A percentile compares a stretch with the other conserved stretches of the same genome.
phyloP scores from a whole-genome alignment of 2,888 invertebrate genomes.

The Bibio marci region DNA sequence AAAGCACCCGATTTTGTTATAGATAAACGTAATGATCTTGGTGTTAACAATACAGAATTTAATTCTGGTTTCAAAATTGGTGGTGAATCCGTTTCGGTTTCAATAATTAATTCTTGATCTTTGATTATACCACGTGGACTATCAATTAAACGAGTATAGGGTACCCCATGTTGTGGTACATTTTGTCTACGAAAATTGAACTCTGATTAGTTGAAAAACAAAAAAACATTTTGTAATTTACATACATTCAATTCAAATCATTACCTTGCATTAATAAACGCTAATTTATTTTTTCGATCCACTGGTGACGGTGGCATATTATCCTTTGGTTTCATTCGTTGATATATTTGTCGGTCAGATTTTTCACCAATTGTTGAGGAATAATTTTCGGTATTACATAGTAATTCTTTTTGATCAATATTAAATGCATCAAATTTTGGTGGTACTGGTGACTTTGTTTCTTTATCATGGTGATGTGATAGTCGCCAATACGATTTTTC shows the following conservation, averaged over 20 bases:
- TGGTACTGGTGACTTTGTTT: constrained; percentile 12
- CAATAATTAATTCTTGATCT: constrained; percentile 10
- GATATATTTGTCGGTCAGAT: constrained; percentile 14
- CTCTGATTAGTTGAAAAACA: not conserved
- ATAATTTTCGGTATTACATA: constrained; percentile 5
- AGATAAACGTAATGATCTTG: constrained; percentile 29
- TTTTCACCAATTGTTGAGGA: constrained; percentile 13
- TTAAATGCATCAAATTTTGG: constrained; percentile 6
- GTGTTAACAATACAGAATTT: constrained; percentile 17
- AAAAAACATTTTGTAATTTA: not conserved
- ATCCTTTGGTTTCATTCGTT: constrained; percentile 25
- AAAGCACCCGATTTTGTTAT: constrained; percentile 69
- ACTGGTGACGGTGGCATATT: constrained; percentile 26
- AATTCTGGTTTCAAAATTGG: constrained; percentile 42
- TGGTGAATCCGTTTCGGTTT: constrained; percentile 34
- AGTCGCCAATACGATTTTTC: constrained; percentile 19
- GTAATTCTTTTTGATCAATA: constrained; percentile 5
- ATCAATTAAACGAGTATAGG: constrained; percentile 64
- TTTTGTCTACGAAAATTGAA: not conserved
- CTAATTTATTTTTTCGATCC: constrained; percentile 36
- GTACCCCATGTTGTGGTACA: constrained; percentile 37
- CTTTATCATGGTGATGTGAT: constrained; percentile 19
- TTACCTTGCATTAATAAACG: constrained; percentile 29
- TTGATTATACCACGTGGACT: constrained; percentile 23
- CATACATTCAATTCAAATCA: not conserved